Conservation (phyloP, 2,113 vertebrate genomes). For the Dasypus novemcinctus region DNA sequence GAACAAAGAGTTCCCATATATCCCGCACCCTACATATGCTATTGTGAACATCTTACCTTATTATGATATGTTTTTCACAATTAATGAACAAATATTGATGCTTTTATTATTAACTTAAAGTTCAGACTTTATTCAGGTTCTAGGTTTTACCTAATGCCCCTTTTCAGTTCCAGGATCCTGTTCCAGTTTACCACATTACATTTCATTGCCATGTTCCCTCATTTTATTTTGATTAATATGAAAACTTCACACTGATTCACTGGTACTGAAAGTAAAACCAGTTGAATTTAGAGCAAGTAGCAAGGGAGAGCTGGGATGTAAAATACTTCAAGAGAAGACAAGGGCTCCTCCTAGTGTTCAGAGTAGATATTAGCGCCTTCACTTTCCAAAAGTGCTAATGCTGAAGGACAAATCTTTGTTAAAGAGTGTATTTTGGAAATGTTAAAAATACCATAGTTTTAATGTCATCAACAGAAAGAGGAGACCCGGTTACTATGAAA, state of each 20-base stretch:
- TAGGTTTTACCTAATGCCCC: background rate
- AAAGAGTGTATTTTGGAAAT: background rate
- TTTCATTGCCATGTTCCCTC: background rate
- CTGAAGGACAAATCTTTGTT: background rate
- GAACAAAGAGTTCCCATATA: background rate
- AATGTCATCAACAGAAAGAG: background rate
- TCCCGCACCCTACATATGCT: background rate
- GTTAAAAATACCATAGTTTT: background rate
- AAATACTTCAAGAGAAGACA: conserved; percentile 1
- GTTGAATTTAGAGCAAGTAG: background rate
- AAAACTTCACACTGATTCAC: background rate
- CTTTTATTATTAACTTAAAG: background rate
- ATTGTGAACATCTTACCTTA: background rate
- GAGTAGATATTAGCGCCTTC: background rate
- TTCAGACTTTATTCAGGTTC: background rate
- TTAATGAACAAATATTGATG: background rate
- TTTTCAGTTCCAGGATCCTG: background rate
- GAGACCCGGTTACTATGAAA: background rate
- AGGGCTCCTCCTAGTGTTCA: conserved; percentile 59
- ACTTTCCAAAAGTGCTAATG: background rate
- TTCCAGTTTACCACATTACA: background rate
- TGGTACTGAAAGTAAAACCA: background rate
- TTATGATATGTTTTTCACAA: background rate
- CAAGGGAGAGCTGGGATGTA: background rate
- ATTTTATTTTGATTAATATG: conserved; percentile 13